phyloP scores from a whole-genome alignment of 2,797 vertebrate genomes.

The Etheostoma perlongum region DNA sequence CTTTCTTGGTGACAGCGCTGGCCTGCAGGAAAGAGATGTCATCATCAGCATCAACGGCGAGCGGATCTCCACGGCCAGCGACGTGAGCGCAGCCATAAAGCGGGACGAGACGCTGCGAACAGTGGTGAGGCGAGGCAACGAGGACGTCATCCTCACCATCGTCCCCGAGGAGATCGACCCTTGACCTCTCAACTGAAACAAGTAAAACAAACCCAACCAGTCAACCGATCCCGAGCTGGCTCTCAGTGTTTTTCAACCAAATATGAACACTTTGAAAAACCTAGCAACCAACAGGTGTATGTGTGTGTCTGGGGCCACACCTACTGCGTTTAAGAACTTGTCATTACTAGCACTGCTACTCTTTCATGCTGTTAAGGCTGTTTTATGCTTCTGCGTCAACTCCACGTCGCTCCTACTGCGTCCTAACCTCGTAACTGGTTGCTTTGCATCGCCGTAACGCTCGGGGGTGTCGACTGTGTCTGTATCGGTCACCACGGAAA shows the following conservation, averaged over 20 bases:
- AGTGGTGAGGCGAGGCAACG: slow-evolving; percentile 94
- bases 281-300: neutral
- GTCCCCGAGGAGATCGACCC: slow-evolving; percentile 92
- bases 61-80: slow-evolving; percentile 88
- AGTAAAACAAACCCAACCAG: neutral
- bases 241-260: slow-evolving; percentile 67
- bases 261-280: slow-evolving; percentile 60
- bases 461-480: too few species aligned
- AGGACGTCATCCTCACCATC: slow-evolving; percentile 92
- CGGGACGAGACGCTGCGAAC: slow-evolving; percentile 86
- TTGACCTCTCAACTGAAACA: slow-evolving; percentile 79
- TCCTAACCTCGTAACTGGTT: too few species aligned
- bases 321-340: slow-evolving; percentile 53
- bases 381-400: too few species aligned
- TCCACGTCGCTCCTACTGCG: too few species aligned
- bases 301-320: slow-evolving; percentile 56
- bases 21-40: slow-evolving; percentile 93
- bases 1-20: slow-evolving; percentile 82
- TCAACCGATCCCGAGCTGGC: slow-evolving; percentile 82
- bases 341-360: slow-evolving; percentile 49
- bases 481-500: too few species aligned
- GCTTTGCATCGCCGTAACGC: too few species aligned
- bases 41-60: slow-evolving; percentile 98
- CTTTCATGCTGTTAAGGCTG: neutral
- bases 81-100: slow-evolving; percentile 93